These are phyloP conservation scores for Alethe diademata DNA, from an alignment of 2,113 vertebrate genomes.

Conservation along the genomic window DNA sequence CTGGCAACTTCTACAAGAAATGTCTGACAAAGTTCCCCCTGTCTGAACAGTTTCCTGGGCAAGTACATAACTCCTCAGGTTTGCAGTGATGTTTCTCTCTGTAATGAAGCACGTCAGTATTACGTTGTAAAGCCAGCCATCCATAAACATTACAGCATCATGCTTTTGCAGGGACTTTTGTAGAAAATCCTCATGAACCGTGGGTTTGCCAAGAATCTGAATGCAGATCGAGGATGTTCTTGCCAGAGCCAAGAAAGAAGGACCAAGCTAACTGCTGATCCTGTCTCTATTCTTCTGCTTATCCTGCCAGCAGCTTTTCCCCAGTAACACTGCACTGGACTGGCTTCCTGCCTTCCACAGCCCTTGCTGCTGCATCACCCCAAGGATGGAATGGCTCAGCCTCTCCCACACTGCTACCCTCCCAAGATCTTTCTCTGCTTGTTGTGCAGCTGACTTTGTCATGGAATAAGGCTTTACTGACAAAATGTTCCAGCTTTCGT, in stretches of 20 bases:
- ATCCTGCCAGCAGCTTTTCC: not conserved
- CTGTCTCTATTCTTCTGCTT: not conserved
- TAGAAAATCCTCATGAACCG: not conserved
- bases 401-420: not conserved
- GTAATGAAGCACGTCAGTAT: not conserved
- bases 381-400: not conserved
- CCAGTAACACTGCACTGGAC: not conserved
- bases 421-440: not conserved
- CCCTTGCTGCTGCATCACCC: not conserved
- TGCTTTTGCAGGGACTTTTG: not conserved
- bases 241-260: not conserved
- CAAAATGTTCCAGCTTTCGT: not conserved
- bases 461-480: not conserved
- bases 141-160: not conserved
- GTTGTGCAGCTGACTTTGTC: not conserved
- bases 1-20: not conserved
- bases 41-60: constrained; percentile 12
- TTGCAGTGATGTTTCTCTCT: not conserved
- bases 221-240: not conserved
- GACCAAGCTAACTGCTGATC: not conserved
- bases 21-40: not conserved
- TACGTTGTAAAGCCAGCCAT: not conserved
- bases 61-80: not conserved
- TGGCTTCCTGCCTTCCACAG: not conserved
- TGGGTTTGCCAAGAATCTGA: not conserved